Conservation (phyloP, 2,113 vertebrate species). For the Myrmophylax atrothorax region DNA sequence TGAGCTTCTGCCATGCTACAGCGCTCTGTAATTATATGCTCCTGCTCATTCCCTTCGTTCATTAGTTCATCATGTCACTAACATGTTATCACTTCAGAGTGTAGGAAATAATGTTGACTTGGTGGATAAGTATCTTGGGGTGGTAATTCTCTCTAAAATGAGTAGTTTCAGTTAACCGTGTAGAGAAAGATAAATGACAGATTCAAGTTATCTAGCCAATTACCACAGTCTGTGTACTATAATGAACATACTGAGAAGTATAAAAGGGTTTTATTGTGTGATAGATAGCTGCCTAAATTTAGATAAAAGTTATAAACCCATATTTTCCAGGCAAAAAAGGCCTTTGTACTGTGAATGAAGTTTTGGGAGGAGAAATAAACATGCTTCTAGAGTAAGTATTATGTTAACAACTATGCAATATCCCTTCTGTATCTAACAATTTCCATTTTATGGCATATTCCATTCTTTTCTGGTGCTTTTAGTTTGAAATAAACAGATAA, state of each 20-base stretch:
- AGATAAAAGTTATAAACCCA: not conserved
- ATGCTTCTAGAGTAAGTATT: not conserved
- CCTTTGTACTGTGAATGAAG: not conserved
- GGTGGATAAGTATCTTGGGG: not conserved
- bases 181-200: not conserved
- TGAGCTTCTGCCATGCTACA: not conserved
- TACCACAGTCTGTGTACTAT: not conserved
- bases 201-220: not conserved
- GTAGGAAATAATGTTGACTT: not conserved
- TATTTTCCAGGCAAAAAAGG: not conserved
- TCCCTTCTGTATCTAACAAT: not conserved
- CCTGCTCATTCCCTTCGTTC: not conserved
- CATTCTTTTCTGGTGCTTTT: not conserved
- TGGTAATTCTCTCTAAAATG: not conserved
- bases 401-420: not conserved
- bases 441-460: not conserved
- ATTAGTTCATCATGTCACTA: not conserved
- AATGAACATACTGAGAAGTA: not conserved
- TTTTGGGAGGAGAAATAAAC: not conserved
- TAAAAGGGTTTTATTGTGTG: not conserved
- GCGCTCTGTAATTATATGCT: not conserved
- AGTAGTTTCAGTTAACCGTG: not conserved
- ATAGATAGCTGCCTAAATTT: not conserved
- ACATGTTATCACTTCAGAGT: not conserved
- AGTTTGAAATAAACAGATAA: not conserved